phyloP scores from a whole-genome alignment of 2,113 vertebrate genomes.

The Engraulis encrasicolus region DNA sequence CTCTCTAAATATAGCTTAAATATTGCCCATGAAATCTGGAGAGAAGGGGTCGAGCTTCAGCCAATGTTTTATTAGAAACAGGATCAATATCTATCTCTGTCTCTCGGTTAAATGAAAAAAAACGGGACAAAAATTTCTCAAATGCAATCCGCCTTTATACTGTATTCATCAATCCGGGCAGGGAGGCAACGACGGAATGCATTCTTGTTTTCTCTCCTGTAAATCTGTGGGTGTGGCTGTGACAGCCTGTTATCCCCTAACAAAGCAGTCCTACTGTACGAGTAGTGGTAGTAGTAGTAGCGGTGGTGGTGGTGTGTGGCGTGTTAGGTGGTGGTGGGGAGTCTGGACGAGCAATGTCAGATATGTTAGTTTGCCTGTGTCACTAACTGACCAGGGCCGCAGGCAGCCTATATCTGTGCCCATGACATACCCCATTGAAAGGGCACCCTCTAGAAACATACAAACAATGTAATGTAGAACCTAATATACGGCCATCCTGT shows the following conservation, averaged over 20 bases:
- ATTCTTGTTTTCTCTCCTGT: constrained; percentile 36
- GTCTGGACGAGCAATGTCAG: constrained; percentile 43
- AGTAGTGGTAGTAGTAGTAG: no score
- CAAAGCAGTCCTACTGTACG: no score
- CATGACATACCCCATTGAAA: no score
- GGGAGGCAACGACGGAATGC: constrained; percentile 49
- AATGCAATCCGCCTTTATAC: constrained; percentile 72
- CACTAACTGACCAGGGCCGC: no score
- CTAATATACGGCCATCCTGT: no score
- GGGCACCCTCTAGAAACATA: no score
- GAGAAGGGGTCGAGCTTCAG: constrained; percentile 37
- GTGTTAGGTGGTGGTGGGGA: no score
- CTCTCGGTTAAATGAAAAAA: constrained; percentile 69
- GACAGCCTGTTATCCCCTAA: constrained; percentile 65
- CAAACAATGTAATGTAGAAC: no score
- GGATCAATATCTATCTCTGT: constrained; percentile 75
- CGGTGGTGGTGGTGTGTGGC: no score
- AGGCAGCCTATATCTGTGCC: no score
- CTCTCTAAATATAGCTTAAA: constrained; percentile 7
- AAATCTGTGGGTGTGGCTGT: constrained; percentile 54
- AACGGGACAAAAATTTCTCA: constrained; percentile 67
- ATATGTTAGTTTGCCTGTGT: no score
- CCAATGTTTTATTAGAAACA: constrained; percentile 64
- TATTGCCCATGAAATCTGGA: constrained; percentile 54
- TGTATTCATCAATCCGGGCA: constrained; percentile 71